Percentiles rank a stretch among this genome's conserved stretches.
These are phyloP conservation scores for Brenthis ino DNA, from an alignment of 2,888 invertebrate species.

Conservation along the genomic window DNA sequence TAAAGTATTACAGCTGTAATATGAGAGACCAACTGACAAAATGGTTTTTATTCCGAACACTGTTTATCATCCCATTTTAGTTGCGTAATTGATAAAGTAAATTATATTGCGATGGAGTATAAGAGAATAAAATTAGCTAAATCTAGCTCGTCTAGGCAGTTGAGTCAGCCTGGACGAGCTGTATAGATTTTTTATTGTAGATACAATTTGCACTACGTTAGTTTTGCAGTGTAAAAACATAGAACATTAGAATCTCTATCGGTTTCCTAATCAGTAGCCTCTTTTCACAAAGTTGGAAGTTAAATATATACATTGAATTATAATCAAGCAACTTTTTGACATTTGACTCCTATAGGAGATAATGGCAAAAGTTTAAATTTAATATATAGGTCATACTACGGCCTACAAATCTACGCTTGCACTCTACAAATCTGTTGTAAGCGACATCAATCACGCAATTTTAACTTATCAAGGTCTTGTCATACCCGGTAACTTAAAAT, in stretches of 20 bases:
- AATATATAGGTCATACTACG: slow-evolving; percentile 18
- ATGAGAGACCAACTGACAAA: not conserved
- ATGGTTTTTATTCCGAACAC: not conserved
- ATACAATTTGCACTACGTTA: slow-evolving; percentile 10
- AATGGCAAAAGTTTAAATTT: not conserved
- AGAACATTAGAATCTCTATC: not conserved
- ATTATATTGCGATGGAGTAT: not conserved
- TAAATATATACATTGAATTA: not conserved
- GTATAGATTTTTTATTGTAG: slow-evolving; percentile 16
- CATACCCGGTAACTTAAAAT: slow-evolving; percentile 70
- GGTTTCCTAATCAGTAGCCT: not conserved
- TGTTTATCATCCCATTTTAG: not conserved
- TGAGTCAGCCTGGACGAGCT: slow-evolving; percentile 7
- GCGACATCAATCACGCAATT: slow-evolving; percentile 25
- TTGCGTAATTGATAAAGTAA: not conserved
- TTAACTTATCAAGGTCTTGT: slow-evolving; percentile 47
- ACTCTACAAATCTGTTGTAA: slow-evolving; percentile 13
- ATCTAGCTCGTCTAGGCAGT: slow-evolving; percentile 12
- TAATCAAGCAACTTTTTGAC: no score
- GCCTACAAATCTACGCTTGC: slow-evolving; percentile 7
- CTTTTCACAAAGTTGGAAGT: not conserved
- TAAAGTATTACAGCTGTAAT: not conserved
- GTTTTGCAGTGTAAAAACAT: slow-evolving; percentile 9
- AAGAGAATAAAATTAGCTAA: slow-evolving; percentile 7
- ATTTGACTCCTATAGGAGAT: not conserved